These are phyloP conservation scores for Leuctra nigra DNA, from an alignment of 2,888 invertebrate species.

Conservation along the genomic window DNA sequence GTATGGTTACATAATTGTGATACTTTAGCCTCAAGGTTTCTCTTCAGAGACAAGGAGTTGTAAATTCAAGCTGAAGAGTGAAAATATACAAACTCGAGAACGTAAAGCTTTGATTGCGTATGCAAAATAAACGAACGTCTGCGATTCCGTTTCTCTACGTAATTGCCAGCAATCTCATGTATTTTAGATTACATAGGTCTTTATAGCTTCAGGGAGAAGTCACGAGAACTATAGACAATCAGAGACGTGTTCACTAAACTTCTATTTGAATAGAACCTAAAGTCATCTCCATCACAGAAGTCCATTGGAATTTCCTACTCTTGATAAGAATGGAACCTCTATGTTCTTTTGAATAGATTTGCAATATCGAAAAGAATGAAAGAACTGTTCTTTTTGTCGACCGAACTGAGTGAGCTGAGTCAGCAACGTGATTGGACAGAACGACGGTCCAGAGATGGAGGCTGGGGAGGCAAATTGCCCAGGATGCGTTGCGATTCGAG, in stretches of 20 bases:
- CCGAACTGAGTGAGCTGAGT: slow-evolving; percentile 16
- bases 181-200: slow-evolving; percentile 5
- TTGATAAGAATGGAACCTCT: not conserved
- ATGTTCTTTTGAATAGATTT: slow-evolving; percentile 15
- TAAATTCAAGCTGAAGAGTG: no score
- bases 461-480: slow-evolving; percentile 1
- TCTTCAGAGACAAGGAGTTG: no score
- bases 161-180: slow-evolving; percentile 5
- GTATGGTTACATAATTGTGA: no score
- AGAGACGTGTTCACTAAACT: not conserved
- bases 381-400: slow-evolving; percentile 12
- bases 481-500: not conserved
- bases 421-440: slow-evolving; percentile 21
- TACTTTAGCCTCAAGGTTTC: no score
- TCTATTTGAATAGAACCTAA: slow-evolving; percentile 7
- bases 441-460: not conserved
- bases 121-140: not conserved
- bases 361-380: slow-evolving; percentile 22
- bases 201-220: not conserved
- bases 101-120: not conserved
- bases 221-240: no score
- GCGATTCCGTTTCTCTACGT: not conserved
- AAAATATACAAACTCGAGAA: no score
- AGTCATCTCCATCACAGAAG: not conserved
- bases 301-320: not conserved